Conservation (phyloP, 2,888 invertebrate species). For the Drosophila meridionalis region DNA sequence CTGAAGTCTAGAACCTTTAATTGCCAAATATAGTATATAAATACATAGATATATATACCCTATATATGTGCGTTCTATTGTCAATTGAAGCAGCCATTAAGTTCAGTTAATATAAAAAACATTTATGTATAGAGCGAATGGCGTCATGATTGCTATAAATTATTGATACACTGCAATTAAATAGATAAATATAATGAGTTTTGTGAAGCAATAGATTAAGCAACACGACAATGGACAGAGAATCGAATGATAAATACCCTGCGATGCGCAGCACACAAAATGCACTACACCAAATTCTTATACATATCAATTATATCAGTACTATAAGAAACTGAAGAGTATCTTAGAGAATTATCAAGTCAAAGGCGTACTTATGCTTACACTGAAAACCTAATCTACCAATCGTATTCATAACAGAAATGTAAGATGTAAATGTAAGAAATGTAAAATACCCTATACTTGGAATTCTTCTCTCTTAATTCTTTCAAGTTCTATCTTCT, state of each 20-base stretch:
- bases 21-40: constrained; percentile 1
- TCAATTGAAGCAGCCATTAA: constrained; percentile 51
- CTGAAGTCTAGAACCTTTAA: neutral
- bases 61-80: constrained; percentile 2
- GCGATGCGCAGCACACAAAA: too few relatives aligned
- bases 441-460: too few relatives aligned
- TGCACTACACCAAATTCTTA: too few relatives aligned
- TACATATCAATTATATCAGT: too few relatives aligned
- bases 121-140: constrained; percentile 61
- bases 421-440: too few relatives aligned
- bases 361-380: too few relatives aligned
- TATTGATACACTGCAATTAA: constrained; percentile 59
- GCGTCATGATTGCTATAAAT: constrained; percentile 69
- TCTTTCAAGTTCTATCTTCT: too few relatives aligned
- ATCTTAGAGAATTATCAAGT: neutral
- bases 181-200: constrained; percentile 22
- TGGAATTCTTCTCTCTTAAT: too few relatives aligned
- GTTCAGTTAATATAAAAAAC: constrained; percentile 38
- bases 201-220: neutral
- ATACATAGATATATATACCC: neutral
- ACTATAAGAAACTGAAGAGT: neutral
- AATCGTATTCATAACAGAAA: too few relatives aligned
- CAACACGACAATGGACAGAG: neutral
- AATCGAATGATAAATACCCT: constrained; percentile 16
- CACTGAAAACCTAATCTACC: too few relatives aligned